Base-by-base conservation (phyloP, 2,113 vertebrate species). In the Malurus cyaneus region DNA sequence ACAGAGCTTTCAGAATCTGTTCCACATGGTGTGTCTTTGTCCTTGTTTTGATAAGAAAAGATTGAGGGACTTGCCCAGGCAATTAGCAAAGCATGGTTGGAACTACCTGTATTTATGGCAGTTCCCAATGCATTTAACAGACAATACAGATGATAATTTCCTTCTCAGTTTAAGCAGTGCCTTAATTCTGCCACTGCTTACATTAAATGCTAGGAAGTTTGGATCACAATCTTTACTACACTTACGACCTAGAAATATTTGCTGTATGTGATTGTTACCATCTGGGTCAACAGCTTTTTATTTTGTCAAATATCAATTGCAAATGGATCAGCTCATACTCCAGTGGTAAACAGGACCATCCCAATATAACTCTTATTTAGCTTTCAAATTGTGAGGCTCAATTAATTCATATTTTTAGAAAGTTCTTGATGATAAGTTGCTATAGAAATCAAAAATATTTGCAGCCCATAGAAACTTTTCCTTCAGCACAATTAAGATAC, bases 41-140 rank as follows among this genome's bases (percentile, higher is more conserved):
- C 76, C 59, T 91, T 92, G 83, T 91, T 95, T 93, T 88, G 76
- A 80, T 88, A 91, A 88, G 80, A 71, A 42, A 94, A 80, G 83
- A 88, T 59, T 88, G 80, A 88, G 46, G 32, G 42, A 77, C 89
- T 91, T 86, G 86, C 25, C 64, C 67, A 59, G 80, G 66, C 86
- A 91, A 92, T 73, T 66, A 92, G n/a, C 50, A 83, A 92, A 64
- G 80, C 19, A 50, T 29, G 28, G 39, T 17, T 89, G 72, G 72
- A 94, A 47, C 80, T 80, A 88, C 64, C 59, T 80, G 59, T 61
- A 80, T 86, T 94, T 83, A 72, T 57, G 53, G 21, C 36, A 90
- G 70, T 52, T 92, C 24, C 41, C 21, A 18, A 19, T 41, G n/a
- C 46, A 39, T 54, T 80, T 77, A 61, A 56, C 34, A 88, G 74